Conservation (phyloP, 2,888 invertebrate genomes). For the Lepidonotus clava region DNA sequence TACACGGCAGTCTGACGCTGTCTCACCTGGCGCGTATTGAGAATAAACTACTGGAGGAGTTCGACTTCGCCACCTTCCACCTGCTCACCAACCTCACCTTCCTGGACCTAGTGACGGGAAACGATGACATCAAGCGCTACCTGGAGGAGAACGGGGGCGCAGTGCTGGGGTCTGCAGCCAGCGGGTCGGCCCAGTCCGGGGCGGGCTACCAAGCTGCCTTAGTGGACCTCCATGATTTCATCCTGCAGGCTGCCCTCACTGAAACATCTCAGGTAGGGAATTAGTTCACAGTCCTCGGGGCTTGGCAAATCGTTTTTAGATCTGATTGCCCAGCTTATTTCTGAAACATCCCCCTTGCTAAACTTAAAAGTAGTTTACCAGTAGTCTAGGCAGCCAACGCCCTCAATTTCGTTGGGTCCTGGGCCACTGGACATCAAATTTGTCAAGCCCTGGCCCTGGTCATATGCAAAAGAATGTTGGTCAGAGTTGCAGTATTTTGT, state of each 20-base stretch:
- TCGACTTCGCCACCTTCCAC: slow-evolving; percentile 68
- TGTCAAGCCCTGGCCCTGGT: too few species aligned
- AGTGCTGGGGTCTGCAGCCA: slow-evolving; percentile 60
- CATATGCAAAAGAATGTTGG: too few species aligned
- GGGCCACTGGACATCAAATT: too few species aligned
- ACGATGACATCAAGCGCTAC: slow-evolving; percentile 67
- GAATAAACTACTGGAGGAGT: slow-evolving; percentile 73
- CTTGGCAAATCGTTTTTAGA: too few species aligned
- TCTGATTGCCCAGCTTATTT: too few species aligned
- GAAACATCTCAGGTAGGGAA: not conserved
- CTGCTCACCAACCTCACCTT: slow-evolving; percentile 74
- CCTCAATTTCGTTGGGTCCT: too few species aligned
- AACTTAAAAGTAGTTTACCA: too few species aligned
- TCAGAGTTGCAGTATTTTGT: too few species aligned
- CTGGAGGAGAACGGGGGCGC: slow-evolving; percentile 64
- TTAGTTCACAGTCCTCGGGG: not conserved
- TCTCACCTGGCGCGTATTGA: slow-evolving; percentile 73
- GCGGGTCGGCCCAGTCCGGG: not conserved
- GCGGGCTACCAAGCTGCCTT: slow-evolving; percentile 11
- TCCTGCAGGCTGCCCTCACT: not conserved
- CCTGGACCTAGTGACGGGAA: slow-evolving; percentile 70
- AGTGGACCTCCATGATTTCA: slow-evolving; percentile 18
- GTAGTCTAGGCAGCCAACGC: too few species aligned
- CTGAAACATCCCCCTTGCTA: too few species aligned
- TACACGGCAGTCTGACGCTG: slow-evolving; percentile 71